A percentile compares a stretch with the other conserved stretches of the same genome.
Conservation (phyloP, 2,888 invertebrate species). For the Romanomermis culicivorax region DNA sequence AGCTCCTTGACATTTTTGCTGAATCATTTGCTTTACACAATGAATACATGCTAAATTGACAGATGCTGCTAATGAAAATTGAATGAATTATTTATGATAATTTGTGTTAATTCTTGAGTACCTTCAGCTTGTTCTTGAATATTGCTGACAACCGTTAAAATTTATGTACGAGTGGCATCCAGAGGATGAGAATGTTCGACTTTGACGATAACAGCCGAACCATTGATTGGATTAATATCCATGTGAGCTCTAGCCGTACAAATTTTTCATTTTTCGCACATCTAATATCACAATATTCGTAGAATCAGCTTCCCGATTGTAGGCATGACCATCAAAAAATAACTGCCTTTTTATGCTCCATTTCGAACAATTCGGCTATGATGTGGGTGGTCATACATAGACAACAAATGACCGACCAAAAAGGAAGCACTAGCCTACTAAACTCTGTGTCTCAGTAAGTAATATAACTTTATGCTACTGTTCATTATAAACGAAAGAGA, state of each 20-base stretch:
- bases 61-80: background rate
- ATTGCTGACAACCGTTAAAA: background rate
- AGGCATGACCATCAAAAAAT: background rate
- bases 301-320: background rate
- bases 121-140: background rate
- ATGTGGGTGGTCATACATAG: no score
- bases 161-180: background rate
- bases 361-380: background rate
- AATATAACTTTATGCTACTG: no score
- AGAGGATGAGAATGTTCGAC: background rate
- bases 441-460: no score
- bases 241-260: background rate
- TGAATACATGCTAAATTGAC: background rate
- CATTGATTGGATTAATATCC: background rate
- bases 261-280: background rate
- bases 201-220: background rate
- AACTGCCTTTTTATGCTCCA: background rate
- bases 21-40: slow-evolving; percentile 1
- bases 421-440: no score
- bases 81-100: background rate
- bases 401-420: no score
- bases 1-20: background rate
- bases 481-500: no score
- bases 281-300: background rate
- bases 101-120: background rate